Percentiles rank a stretch among this genome's conserved stretches.
These are phyloP conservation scores for Macropis europaea DNA, from an alignment of 2,888 invertebrate genomes.

Conservation along the genomic window DNA sequence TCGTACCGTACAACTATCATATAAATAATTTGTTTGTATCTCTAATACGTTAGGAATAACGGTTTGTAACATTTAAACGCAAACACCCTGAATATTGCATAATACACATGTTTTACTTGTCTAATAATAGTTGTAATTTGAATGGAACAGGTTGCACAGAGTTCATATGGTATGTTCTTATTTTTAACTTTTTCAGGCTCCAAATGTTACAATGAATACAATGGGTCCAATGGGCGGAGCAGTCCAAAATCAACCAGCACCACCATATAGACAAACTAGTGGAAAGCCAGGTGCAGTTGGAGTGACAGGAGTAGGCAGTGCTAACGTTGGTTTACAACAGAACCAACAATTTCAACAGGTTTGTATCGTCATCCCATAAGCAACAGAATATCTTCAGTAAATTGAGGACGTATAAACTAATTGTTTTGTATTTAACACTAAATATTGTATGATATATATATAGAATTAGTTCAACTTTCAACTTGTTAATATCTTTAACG, in stretches of 20 bases:
- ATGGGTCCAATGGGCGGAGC: slow-evolving; percentile 83
- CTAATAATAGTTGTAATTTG: too few relatives aligned
- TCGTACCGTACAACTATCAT: too few relatives aligned
- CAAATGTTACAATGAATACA: slow-evolving; percentile 92
- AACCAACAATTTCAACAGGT: slow-evolving; percentile 84
- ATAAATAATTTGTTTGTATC: too few relatives aligned
- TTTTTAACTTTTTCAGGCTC: slow-evolving; percentile 81
- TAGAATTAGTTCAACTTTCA: too few relatives aligned
- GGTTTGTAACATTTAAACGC: too few relatives aligned
- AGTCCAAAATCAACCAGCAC: slow-evolving; percentile 85
- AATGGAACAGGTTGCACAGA: too few relatives aligned
- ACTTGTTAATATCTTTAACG: too few relatives aligned
- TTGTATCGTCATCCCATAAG: slow-evolving; percentile 3
- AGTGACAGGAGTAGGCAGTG: slow-evolving; percentile 73
- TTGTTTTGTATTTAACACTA: too few relatives aligned
- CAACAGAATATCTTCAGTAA: background rate
- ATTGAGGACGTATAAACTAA: background rate
- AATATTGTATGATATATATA: too few relatives aligned
- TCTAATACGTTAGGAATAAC: too few relatives aligned
- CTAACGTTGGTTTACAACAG: slow-evolving; percentile 80
- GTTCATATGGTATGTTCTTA: background rate
- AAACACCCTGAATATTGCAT: too few relatives aligned
- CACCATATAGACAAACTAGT: slow-evolving; percentile 87
- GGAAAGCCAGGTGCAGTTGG: slow-evolving; percentile 78
- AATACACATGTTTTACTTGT: too few relatives aligned